phyloP scores from a whole-genome alignment of 2,113 vertebrate genomes.

The Oxygymnocypris stewartii region DNA sequence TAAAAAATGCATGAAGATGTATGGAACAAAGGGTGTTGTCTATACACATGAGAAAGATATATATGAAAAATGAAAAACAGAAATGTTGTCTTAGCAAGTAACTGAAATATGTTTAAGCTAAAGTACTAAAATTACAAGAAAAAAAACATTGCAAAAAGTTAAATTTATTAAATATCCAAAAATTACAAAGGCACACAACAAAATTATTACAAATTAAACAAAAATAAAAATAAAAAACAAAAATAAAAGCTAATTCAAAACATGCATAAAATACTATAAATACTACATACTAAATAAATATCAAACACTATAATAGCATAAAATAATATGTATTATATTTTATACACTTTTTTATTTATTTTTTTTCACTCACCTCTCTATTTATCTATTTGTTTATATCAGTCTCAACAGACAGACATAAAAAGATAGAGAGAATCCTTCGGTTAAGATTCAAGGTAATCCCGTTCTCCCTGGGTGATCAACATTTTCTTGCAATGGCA shows the following conservation, averaged over 20 bases:
- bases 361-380: not conserved
- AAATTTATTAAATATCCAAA: too few relatives aligned
- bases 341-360: not conserved
- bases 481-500: too few relatives aligned
- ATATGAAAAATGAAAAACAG: not conserved
- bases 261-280: too few relatives aligned
- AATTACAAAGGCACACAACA: not conserved
- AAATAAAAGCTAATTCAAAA: not conserved
- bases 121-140: not conserved
- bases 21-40: not conserved
- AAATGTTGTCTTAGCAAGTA: not conserved
- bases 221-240: too few relatives aligned
- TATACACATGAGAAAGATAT: not conserved
- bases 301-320: not conserved
- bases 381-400: not conserved
- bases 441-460: conserved; percentile 48
- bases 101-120: not conserved
- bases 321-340: not conserved
- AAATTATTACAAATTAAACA: too few relatives aligned
- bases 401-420: not conserved
- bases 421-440: conserved; percentile 1
- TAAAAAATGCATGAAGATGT: conserved; percentile 1
- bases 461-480: conserved; percentile 54
- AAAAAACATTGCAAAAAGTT: not conserved
- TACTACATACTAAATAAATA: not conserved